Percentiles rank a stretch among this genome's conserved stretches.
Conservation (phyloP, 1,140 invertebrate species). For the Bombus sibiricus region DNA sequence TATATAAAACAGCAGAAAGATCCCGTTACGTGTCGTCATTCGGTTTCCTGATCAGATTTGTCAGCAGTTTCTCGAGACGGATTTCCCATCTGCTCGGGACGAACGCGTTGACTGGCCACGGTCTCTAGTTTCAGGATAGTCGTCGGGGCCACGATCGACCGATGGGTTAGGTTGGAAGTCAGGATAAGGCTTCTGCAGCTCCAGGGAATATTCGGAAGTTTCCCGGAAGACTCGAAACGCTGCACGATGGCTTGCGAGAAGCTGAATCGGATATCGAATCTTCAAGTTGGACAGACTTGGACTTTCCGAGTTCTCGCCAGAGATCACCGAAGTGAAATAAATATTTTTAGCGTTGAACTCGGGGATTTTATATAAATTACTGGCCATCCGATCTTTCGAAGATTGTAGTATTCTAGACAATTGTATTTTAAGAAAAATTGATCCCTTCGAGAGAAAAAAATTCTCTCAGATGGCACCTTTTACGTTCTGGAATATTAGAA, state of each 20-base stretch:
- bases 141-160: neutral
- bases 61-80: neutral
- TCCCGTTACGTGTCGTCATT: neutral
- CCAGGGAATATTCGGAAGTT: slow-evolving; percentile 20
- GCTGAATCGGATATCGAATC: slow-evolving; percentile 24
- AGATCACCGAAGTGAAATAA: neutral
- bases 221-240: neutral
- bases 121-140: neutral
- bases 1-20: neutral
- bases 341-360: neutral
- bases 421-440: neutral
- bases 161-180: slow-evolving; percentile 13
- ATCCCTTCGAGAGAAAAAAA: neutral
- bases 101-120: neutral
- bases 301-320: too few species aligned
- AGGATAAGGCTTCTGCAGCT: neutral
- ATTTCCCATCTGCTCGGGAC: neutral
- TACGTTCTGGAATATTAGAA: neutral
- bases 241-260: neutral
- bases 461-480: neutral
- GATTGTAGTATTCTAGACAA: neutral
- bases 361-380: neutral
- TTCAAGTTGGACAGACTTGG: neutral
- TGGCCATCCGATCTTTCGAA: neutral
- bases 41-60: neutral